These are phyloP conservation scores for Podotricha telesiphe DNA, from an alignment of 2,888 invertebrate species.

Conservation along the genomic window DNA sequence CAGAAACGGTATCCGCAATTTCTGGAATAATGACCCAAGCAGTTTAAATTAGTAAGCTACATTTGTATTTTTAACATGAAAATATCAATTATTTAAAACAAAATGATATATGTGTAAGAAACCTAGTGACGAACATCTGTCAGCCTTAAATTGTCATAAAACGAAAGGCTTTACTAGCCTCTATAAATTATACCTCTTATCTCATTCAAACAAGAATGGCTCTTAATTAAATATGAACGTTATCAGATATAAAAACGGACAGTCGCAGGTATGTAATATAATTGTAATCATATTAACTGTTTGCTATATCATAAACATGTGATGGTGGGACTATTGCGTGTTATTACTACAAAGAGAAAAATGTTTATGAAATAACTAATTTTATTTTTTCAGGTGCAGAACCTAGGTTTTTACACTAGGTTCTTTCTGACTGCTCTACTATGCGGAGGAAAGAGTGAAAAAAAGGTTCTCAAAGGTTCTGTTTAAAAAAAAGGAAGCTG, in stretches of 20 bases:
- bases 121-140: constrained; percentile 21
- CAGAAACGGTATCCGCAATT: no score
- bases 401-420: no score
- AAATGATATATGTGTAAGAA: constrained; percentile 7
- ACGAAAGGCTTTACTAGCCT: constrained; percentile 71
- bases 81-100: neutral
- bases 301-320: constrained; percentile 33
- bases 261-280: constrained; percentile 49
- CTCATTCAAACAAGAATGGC: constrained; percentile 68
- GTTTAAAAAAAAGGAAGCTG: no score
- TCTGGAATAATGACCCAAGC: no score
- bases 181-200: constrained; percentile 75
- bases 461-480: no score
- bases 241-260: constrained; percentile 76
- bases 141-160: constrained; percentile 75
- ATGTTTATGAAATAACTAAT: neutral
- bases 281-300: constrained; percentile 39
- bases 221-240: constrained; percentile 72
- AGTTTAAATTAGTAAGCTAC: no score
- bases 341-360: neutral
- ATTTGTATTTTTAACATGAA: no score
- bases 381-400: no score
- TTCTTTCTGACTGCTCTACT: no score
- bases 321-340: constrained; percentile 6
- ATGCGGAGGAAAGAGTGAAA: no score